These are phyloP conservation scores for Protobothrops mucrosquamatus DNA, from an alignment of 2,113 vertebrate genomes.

Conservation along the genomic window DNA sequence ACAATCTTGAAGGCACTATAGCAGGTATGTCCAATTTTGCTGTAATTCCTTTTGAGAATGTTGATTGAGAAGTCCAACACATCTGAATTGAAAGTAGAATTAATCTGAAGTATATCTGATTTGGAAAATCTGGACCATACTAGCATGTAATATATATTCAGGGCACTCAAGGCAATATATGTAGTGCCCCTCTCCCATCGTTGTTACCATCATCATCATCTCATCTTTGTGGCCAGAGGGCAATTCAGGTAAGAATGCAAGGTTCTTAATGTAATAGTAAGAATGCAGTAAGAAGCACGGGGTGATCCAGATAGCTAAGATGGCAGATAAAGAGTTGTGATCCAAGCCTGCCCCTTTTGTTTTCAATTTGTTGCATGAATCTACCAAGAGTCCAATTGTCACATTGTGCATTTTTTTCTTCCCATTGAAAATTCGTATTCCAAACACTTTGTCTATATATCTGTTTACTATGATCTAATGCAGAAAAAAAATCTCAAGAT, in stretches of 20 bases:
- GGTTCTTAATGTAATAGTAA: neutral
- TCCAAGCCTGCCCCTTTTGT: neutral
- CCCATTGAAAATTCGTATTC: neutral
- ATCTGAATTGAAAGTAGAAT: neutral
- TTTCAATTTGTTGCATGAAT: neutral
- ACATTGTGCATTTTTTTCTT: neutral
- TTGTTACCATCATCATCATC: neutral
- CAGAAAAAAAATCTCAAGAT: neutral
- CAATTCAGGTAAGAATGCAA: neutral
- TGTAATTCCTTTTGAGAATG: neutral
- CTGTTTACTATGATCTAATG: neutral
- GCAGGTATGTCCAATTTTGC: neutral
- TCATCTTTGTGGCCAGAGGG: neutral
- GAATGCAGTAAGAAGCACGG: neutral
- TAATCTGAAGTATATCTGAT: neutral
- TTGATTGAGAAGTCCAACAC: neutral
- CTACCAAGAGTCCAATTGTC: neutral
- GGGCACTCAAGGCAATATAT: neutral
- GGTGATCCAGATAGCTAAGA: neutral
- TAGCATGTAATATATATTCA: neutral
- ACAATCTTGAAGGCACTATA: no score
- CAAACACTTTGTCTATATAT: neutral
- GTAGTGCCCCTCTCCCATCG: neutral
- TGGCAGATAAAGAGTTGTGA: neutral
- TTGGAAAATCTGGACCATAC: neutral